Evolutionary conservation across 2,113 vertebrate species (phyloP).

Genomic region (Leucoraja erinaceus): DNA sequence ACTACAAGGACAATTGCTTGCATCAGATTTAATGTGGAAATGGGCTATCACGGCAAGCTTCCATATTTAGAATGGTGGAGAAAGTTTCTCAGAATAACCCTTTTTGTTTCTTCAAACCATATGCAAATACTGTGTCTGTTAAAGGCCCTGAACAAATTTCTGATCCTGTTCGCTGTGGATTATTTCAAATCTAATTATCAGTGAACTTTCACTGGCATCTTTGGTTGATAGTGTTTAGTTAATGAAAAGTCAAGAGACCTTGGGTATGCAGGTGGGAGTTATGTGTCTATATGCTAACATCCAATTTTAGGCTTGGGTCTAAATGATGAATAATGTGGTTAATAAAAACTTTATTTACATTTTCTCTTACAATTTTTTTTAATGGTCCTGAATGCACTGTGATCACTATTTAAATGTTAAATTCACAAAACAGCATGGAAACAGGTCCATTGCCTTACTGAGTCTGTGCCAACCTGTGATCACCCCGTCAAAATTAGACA

Average conservation of each 20-base stretch:
- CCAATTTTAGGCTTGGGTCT: not conserved
- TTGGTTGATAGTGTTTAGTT: not conserved
- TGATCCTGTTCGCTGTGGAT: not conserved
- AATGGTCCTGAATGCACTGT: no score
- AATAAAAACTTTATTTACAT: not conserved
- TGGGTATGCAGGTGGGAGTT: not conserved
- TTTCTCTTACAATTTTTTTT: not conserved
- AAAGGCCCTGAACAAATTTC: slow-evolving; percentile 2
- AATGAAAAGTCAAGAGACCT: not conserved
- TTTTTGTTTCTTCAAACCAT: not conserved
- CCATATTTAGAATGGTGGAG: not conserved
- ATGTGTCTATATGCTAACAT: not conserved
- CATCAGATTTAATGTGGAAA: no score
- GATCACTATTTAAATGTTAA: no score
- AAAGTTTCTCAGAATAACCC: not conserved
- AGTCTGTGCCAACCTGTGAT: no score
- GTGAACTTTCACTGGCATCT: not conserved
- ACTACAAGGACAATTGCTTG: no score
- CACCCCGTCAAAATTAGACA: no score
- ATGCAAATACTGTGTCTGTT: not conserved
- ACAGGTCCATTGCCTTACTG: no score
- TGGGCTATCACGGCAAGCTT: not conserved
- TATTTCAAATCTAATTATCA: not conserved
- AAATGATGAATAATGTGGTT: not conserved
- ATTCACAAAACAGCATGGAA: no score